phyloP scores from a whole-genome alignment of 1,140 invertebrate genomes.

The Aphidius gifuensis region DNA sequence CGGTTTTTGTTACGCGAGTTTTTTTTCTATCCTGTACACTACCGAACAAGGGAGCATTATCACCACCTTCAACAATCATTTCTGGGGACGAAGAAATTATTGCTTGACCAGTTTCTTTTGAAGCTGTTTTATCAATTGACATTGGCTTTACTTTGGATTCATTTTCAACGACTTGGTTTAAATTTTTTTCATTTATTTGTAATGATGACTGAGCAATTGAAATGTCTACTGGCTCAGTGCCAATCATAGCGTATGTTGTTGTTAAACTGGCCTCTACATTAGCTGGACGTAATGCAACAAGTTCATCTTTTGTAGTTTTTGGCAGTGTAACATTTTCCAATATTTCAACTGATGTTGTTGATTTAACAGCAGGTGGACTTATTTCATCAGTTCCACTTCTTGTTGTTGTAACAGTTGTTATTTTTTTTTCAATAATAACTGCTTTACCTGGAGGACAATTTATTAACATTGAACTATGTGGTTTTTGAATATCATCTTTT shows the following conservation, averaged over 20 bases:
- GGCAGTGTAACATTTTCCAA: slow-evolving; percentile 34
- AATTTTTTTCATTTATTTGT: not conserved
- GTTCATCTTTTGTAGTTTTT: slow-evolving; percentile 35
- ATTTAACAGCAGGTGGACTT: slow-evolving; percentile 29
- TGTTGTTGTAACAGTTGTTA: slow-evolving; percentile 32
- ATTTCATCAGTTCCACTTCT: slow-evolving; percentile 21
- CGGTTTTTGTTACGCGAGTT: slow-evolving; percentile 11
- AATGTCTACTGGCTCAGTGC: slow-evolving; percentile 19
- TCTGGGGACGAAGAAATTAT: slow-evolving; percentile 17
- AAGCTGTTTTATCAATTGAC: too few species aligned
- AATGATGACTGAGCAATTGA: not conserved
- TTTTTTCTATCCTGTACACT: slow-evolving; percentile 46
- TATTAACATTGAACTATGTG: not conserved
- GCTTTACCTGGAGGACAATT: slow-evolving; percentile 24
- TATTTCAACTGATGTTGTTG: slow-evolving; percentile 34
- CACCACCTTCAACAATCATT: slow-evolving; percentile 23
- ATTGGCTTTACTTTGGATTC: not conserved
- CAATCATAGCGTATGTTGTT: slow-evolving; percentile 42
- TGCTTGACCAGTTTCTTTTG: too few species aligned
- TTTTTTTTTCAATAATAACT: slow-evolving; percentile 33
- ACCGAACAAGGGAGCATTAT: slow-evolving; percentile 44
- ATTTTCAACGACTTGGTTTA: slow-evolving; percentile 10
- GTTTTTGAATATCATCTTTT: not conserved
- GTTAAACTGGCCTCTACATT: slow-evolving; percentile 44
- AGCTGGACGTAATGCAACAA: slow-evolving; percentile 43